Conservation (phyloP, 2,888 invertebrate genomes). For the Amblyjoppa proteus region DNA sequence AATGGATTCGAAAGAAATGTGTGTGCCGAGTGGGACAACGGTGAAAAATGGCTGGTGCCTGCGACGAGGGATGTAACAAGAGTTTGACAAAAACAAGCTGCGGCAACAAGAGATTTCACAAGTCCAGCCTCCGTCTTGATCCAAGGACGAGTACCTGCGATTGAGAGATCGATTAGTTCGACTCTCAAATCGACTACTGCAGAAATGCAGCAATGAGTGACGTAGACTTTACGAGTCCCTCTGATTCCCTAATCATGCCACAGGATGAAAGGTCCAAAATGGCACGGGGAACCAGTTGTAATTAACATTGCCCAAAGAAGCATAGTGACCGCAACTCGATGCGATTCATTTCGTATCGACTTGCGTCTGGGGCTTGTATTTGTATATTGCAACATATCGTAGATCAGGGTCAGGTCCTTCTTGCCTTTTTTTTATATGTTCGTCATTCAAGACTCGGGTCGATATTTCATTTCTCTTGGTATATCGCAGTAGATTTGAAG, state of each 20-base stretch:
- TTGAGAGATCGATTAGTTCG: background rate
- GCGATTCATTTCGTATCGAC: background rate
- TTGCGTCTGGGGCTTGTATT: background rate
- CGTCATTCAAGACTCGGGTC: background rate
- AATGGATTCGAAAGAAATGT: background rate
- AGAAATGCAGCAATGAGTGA: background rate
- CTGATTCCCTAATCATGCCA: constrained; percentile 10
- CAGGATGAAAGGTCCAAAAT: constrained; percentile 15
- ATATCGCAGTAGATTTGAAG: background rate
- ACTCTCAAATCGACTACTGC: background rate
- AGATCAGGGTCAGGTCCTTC: constrained; percentile 2
- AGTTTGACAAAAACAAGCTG: background rate
- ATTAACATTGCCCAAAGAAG: constrained; percentile 27
- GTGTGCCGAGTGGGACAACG: background rate
- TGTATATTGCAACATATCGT: background rate
- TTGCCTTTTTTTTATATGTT: background rate
- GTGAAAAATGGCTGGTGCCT: background rate
- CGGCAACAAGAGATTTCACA: background rate
- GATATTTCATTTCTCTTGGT: background rate
- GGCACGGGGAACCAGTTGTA: constrained; percentile 30
- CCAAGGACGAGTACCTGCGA: background rate
- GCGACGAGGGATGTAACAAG: background rate
- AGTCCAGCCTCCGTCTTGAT: background rate
- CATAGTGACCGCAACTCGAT: constrained; percentile 30
- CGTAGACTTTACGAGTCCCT: constrained; percentile 18